Base-by-base conservation (phyloP, 2,888 invertebrate species). In the Thecocarcelia acutangulata region DNA sequence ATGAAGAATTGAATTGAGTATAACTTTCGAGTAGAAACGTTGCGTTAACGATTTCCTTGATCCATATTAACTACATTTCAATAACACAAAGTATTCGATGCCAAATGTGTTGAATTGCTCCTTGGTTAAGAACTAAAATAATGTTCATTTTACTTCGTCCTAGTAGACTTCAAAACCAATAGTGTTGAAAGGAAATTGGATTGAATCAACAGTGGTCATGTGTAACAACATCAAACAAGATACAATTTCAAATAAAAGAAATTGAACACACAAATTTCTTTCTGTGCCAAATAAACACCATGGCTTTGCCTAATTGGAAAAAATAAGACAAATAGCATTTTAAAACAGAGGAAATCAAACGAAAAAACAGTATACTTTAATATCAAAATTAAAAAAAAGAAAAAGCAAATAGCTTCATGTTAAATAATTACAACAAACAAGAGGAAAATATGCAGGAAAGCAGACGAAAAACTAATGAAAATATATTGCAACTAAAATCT, bases 401-500 rank as follows among this genome's bases (percentile, higher is more conserved):
- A 19, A 42, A 37, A 58, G 17, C 50, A 61, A 33, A 68, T 61
- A 6, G 11, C 19, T 66, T 48, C 12, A 19, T 68, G 46, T 70
- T 33, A 42, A 69, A 70, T 46, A 70, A 52, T 58, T 17, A 52
- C n/a, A 70, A 59, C 37, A 72, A 75, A 69, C 17, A 52, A 48
- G 50, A 48, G 37, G 11, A 44, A 56, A 59, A 33, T 33, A 68
- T 48, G 21, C 42, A 56, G 24, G 9, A 73, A 48, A 48, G 12
- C 12, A 52, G 50, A 69, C 8, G 13, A 44, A 40, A 59, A 61
- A 75, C 80, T 80, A 80, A 80, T 72, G 70, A 72, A 75, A 75
- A 70, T 66, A 54, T 54, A 72, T 63, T 76, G 33, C 59, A 59
- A 42, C 33, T 52, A 68, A 76, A 11, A 61, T 61, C 19, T 56